Evolutionary conservation across 2,797 vertebrate genomes (phyloP).

Genomic region (Leontocebus nigricollis): DNA sequence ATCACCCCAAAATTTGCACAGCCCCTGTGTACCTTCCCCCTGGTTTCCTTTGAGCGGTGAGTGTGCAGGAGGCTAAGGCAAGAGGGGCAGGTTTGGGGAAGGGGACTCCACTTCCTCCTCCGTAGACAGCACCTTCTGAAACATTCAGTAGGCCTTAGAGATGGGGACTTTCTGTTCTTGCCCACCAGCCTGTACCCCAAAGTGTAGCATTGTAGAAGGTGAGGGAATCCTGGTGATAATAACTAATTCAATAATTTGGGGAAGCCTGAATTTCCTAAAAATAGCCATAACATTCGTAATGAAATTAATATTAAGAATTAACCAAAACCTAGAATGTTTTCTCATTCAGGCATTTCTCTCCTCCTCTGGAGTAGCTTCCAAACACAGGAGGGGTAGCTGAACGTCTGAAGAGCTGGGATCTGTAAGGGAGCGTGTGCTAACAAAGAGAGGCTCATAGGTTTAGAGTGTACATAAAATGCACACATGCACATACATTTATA

Average conservation of each 20-base stretch:
- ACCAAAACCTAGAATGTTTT: not conserved
- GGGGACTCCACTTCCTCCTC: not conserved
- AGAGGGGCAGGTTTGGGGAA: not conserved
- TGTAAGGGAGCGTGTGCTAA: not conserved
- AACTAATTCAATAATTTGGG: not conserved
- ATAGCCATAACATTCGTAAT: not conserved
- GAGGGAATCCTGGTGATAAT: not conserved
- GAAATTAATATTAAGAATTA: not conserved
- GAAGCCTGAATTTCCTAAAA: constrained; percentile 40
- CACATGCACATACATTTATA: not conserved
- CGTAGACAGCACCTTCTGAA: not conserved
- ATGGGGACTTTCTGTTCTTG: not conserved
- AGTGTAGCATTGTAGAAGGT: not conserved
- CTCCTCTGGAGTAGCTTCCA: constrained; percentile 1
- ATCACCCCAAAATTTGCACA: constrained; percentile 55
- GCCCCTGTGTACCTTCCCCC: not conserved
- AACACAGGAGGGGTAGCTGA: not conserved
- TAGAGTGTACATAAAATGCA: not conserved
- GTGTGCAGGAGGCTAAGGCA: not conserved
- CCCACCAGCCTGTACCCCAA: not conserved
- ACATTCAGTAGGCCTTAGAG: not conserved
- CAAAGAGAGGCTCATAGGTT: constrained; percentile 27
- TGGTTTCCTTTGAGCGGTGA: not conserved
- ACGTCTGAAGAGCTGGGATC: not conserved
- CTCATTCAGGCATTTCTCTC: not conserved